Percentiles rank a stretch among this genome's conserved stretches.
phyloP scores from a whole-genome alignment of 2,113 vertebrate genomes.

The Dasypus novemcinctus region DNA sequence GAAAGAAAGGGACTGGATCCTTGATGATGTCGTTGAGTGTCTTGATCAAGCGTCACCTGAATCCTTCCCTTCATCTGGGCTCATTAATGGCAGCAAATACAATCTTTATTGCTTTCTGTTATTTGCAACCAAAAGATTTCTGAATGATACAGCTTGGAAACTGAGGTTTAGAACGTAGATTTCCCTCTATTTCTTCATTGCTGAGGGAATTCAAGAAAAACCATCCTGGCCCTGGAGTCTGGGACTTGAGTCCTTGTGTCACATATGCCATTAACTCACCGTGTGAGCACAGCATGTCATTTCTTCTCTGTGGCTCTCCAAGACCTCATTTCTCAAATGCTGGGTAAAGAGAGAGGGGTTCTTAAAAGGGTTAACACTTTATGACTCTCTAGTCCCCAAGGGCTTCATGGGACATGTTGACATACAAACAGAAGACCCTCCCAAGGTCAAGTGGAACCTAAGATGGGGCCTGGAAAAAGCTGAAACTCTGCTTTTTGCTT shows the following conservation, averaged over 20 bases:
- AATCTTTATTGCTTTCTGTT: not conserved
- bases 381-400: not conserved
- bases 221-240: not conserved
- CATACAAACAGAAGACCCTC: not conserved
- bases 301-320: not conserved
- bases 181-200: not conserved
- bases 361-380: not conserved
- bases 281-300: not conserved
- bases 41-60: not conserved
- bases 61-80: not conserved
- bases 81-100: not conserved
- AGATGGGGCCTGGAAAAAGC: not conserved
- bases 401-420: not conserved
- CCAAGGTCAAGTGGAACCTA: not conserved
- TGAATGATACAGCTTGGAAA: not conserved
- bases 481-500: not conserved
- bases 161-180: not conserved
- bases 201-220: not conserved
- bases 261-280: not conserved
- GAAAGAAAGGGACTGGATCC: not conserved
- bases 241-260: not conserved
- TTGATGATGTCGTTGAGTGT: not conserved
- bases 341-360: not conserved
- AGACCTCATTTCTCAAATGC: not conserved
- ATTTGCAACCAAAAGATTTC: not conserved